Conservation (phyloP, 2,888 invertebrate genomes). For the Leucophora obtusa region DNA sequence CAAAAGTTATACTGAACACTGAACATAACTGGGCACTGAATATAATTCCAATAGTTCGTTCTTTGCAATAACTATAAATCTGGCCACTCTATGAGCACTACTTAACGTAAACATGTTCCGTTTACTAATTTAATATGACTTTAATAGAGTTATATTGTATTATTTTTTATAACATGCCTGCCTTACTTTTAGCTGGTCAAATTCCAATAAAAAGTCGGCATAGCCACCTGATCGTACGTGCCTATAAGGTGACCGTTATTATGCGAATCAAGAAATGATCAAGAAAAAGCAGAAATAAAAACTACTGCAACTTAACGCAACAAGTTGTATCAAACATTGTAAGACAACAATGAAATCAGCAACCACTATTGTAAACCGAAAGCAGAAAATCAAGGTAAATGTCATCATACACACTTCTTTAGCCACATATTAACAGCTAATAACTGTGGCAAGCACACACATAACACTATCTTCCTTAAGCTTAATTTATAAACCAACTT, state of each 20-base stretch:
- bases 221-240: conserved; percentile 58
- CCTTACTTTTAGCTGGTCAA: conserved; percentile 46
- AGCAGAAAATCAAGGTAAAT: conserved; percentile 32
- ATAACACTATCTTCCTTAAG: conserved; percentile 4
- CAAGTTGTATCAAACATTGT: conserved; percentile 24
- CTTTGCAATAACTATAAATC: conserved; percentile 14
- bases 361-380: neutral
- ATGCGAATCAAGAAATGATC: conserved; percentile 11
- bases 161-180: conserved; percentile 7
- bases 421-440: neutral
- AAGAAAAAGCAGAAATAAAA: neutral
- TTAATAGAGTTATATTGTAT: conserved; percentile 45
- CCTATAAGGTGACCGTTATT: conserved; percentile 52
- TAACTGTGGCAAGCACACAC: conserved; percentile 21
- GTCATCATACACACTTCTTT: conserved; percentile 16
- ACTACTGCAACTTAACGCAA: neutral
- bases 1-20: too few relatives aligned
- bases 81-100: conserved; percentile 41
- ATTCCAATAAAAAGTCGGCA: conserved; percentile 38
- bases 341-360: neutral
- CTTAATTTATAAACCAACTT: conserved; percentile 13
- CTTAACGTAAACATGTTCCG: conserved; percentile 59
- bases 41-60: too few relatives aligned
- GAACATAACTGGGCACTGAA: too few relatives aligned
- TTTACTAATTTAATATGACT: conserved; percentile 53